Evolutionary conservation across 1,140 invertebrate species (phyloP).

Genomic region (Tribolium madens): DNA sequence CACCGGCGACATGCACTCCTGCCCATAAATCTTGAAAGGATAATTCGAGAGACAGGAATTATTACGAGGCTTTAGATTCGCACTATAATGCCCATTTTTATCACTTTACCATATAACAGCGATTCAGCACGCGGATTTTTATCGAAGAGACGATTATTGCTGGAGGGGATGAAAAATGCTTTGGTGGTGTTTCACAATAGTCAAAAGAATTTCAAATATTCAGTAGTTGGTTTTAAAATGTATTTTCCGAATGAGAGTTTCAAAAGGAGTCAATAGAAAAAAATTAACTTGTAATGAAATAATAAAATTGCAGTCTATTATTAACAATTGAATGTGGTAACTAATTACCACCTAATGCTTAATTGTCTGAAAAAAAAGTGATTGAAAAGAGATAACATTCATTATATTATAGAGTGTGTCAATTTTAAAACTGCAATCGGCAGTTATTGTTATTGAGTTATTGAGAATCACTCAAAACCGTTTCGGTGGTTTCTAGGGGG

Average conservation of each 20-base stretch:
- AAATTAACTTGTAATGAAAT: background rate
- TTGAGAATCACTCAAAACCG: too few species aligned
- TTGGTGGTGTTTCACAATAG: background rate
- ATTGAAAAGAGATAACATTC: background rate
- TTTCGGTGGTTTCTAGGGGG: too few species aligned
- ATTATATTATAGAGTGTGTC: too few species aligned
- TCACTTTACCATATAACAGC: slow-evolving; percentile 45
- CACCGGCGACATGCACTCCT: slow-evolving; percentile 34
- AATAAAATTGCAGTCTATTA: background rate
- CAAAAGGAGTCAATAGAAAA: background rate
- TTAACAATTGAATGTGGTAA: background rate
- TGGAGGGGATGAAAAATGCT: background rate
- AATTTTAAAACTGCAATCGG: too few species aligned
- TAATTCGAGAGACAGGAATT: slow-evolving; percentile 50
- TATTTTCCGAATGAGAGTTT: background rate
- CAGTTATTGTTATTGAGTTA: too few species aligned
- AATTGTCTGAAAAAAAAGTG: background rate
- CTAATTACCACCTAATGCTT: background rate
- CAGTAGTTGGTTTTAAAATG: background rate
- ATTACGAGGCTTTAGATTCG: slow-evolving; percentile 49
- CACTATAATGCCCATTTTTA: slow-evolving; percentile 49
- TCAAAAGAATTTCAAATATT: background rate
- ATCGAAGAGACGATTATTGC: slow-evolving; percentile 4
- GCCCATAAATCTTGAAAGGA: slow-evolving; percentile 49
- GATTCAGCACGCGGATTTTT: slow-evolving; percentile 30